Conservation (phyloP, 2,797 vertebrate genomes). For the Pipistrellus nathusii region DNA sequence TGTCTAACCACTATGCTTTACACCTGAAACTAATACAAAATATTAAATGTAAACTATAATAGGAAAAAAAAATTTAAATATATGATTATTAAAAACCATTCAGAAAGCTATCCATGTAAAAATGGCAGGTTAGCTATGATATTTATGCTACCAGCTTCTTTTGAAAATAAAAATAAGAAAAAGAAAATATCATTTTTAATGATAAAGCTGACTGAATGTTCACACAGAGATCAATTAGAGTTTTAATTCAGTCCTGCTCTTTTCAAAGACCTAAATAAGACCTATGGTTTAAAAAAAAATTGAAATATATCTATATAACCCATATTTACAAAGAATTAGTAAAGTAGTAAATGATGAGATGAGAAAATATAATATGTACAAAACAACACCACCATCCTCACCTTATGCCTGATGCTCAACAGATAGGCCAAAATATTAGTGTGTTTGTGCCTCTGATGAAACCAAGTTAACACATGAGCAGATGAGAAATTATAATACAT, state of each 20-base stretch:
- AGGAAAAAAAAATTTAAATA: not conserved
- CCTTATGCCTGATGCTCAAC: not conserved
- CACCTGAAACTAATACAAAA: not conserved
- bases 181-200: conserved; percentile 40
- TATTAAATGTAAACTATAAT: not conserved
- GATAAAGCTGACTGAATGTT: conserved; percentile 28
- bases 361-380: not conserved
- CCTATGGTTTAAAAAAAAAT: not conserved
- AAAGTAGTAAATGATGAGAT: conserved; percentile 24
- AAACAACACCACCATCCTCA: not conserved
- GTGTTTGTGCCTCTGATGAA: not conserved
- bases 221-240: conserved; percentile 29
- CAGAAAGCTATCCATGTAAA: not conserved
- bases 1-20: not conserved
- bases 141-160: not conserved
- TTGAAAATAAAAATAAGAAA: not conserved
- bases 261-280: conserved; percentile 39
- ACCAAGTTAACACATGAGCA: not conserved
- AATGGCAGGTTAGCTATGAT: not conserved
- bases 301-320: not conserved
- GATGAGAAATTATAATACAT: not conserved
- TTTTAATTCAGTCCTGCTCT: not conserved
- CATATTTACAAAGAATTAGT: not conserved
- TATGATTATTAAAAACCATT: conserved; percentile 23
- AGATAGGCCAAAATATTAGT: not conserved